Percentiles rank a stretch among this genome's conserved stretches.
Conservation (phyloP, 1,140 invertebrate species). For the Drosophila biarmipes region DNA sequence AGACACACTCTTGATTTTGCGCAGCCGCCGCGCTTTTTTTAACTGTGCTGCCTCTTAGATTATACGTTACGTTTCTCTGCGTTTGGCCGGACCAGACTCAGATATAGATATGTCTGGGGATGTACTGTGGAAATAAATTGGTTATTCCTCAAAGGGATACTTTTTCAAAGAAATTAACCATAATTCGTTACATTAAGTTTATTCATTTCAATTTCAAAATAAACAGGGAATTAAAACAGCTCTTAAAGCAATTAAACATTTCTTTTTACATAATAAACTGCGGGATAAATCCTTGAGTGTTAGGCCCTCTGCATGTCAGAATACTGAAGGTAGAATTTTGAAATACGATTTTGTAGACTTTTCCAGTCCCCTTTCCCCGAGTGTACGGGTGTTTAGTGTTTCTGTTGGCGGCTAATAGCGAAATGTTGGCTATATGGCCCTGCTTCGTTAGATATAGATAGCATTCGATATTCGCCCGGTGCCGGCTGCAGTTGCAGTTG, state of each 20-base stretch:
- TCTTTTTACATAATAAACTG: too few relatives aligned
- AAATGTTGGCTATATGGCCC: constrained; percentile 81
- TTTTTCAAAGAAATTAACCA: neutral
- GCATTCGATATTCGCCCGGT: constrained; percentile 74
- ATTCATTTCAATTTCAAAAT: too few relatives aligned
- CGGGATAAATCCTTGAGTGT: too few relatives aligned
- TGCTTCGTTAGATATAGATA: constrained; percentile 82
- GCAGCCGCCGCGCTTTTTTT: constrained; percentile 21
- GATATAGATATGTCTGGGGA: constrained; percentile 60
- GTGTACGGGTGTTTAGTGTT: constrained; percentile 49
- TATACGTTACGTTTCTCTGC: constrained; percentile 75
- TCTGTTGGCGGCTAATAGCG: constrained; percentile 78
- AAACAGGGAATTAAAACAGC: too few relatives aligned
- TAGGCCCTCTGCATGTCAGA: too few relatives aligned
- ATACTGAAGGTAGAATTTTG: neutral
- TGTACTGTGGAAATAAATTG: constrained; percentile 21
- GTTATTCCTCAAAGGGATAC: neutral
- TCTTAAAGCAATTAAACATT: too few relatives aligned
- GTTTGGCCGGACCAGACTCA: constrained; percentile 63
- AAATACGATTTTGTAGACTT: neutral
- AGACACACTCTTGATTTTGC: constrained; percentile 81
- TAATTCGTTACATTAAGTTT: too few relatives aligned
- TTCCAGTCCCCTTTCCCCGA: neutral
- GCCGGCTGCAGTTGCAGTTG: constrained; percentile 68
- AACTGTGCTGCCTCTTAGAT: constrained; percentile 55